Evolutionary conservation across 2,113 vertebrate genomes (phyloP), one percentile per base, ranked within the genome.

Genomic region (Holacanthus passer): DNA sequence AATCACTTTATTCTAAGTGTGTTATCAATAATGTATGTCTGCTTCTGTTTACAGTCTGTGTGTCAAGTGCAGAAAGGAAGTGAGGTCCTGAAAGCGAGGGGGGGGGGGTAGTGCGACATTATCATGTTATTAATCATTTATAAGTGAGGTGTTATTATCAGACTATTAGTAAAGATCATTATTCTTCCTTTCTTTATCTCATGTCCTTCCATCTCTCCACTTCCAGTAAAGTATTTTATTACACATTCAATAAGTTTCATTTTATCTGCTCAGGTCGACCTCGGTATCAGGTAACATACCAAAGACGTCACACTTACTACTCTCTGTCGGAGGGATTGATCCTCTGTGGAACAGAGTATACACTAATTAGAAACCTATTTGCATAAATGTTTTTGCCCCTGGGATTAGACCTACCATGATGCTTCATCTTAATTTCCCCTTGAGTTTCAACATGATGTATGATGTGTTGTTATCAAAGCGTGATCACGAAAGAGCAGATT

Each of bases 21-120:
- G n/a, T 37, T 48, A 81, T 81, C 31, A 81, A 50, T 29, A 73
- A 65, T 43, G 47, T 7, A 65, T 50, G 41, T 56, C 13, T 45
- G 32, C 16, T 35, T 37, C 32, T 74, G 29, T 77, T 45, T 55
- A 20, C 20, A 19, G 27, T 56, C 27, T 17, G n/a, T 62, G n/a
- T 62, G 39, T 35, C 24, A 14, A 9, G 19, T 52, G 41, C 52
- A 74, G 17, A 41, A n/a, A 65, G 35, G 41, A 10, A 29, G 50
- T 31, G 3, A 20, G 16, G 24, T 20, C 65, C 29, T 56, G 75
- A 43, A 37, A 65, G 17, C 1, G 12, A 29, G 17, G n/a, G 11
- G 11, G 11, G 11, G n/a, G 17, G 16, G 32, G 12, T 3, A 29
- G 14, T 17, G 45, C 27, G 43, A 62, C 31, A 66, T 45, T 47